Evolutionary conservation across 1,140 invertebrate genomes (phyloP).

Genomic region (Neodiprion lecontei): DNA sequence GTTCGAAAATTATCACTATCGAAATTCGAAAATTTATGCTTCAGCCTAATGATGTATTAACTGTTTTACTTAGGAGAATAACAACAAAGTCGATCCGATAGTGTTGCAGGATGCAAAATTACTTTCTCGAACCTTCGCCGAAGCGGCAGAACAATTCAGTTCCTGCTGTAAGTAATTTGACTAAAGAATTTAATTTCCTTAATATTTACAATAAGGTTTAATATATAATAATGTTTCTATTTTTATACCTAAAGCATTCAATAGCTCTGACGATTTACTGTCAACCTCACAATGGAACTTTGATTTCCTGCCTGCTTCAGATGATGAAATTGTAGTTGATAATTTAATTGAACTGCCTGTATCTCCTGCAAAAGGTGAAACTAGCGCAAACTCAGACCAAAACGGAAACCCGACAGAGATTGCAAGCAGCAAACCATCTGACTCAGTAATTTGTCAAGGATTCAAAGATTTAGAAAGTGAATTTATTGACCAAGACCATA

Average conservation of each 20-base stretch:
- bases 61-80: constrained; percentile 29
- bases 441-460: constrained; percentile 4
- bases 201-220: neutral
- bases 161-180: constrained; percentile 34
- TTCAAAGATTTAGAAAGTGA: constrained; percentile 42
- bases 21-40: no score
- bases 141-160: constrained; percentile 35
- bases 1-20: no score
- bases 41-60: neutral
- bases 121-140: constrained; percentile 45
- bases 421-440: neutral
- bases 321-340: constrained; percentile 41
- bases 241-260: constrained; percentile 28
- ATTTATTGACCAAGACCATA: constrained; percentile 33
- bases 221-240: constrained; percentile 11
- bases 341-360: constrained; percentile 48
- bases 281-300: constrained; percentile 39
- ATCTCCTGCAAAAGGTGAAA: constrained; percentile 28
- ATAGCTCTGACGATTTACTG: constrained; percentile 38
- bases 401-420: neutral
- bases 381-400: neutral
- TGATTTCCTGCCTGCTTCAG: constrained; percentile 44
- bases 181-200: neutral
- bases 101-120: constrained; percentile 42
- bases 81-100: constrained; percentile 30